Percentiles rank a stretch among this genome's conserved stretches.
Evolutionary conservation across 2,113 vertebrate genomes (phyloP).

Genomic region (Odocoileus virginianus): DNA sequence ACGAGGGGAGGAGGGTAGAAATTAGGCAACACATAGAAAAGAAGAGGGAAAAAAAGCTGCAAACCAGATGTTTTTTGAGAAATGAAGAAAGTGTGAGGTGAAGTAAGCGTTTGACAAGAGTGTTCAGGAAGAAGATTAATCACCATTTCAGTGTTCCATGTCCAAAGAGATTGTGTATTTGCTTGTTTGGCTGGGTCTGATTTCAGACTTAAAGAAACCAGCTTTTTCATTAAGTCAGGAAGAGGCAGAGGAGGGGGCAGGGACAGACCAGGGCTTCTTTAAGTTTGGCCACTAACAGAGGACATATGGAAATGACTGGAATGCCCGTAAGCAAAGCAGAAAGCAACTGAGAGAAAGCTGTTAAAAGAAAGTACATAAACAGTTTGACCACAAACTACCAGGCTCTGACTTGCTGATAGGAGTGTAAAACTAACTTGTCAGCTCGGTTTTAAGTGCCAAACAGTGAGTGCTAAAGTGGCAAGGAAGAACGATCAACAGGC

Average conservation of each 20-base stretch:
- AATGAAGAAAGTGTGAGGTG: slow-evolving; percentile 88
- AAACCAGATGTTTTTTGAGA: slow-evolving; percentile 91
- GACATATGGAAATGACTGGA: slow-evolving; percentile 51
- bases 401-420: slow-evolving; percentile 52
- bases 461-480: slow-evolving; percentile 28
- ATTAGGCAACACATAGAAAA: slow-evolving; percentile 82
- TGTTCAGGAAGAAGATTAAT: slow-evolving; percentile 89
- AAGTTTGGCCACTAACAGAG: slow-evolving; percentile 35
- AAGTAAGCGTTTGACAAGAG: slow-evolving; percentile 92
- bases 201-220: slow-evolving; percentile 65
- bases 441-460: slow-evolving; percentile 47
- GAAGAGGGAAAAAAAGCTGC: slow-evolving; percentile 78
- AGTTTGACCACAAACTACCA: slow-evolving; percentile 42
- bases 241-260: neutral
- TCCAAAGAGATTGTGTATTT: slow-evolving; percentile 79
- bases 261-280: slow-evolving; percentile 31
- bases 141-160: slow-evolving; percentile 82
- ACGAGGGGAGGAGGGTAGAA: slow-evolving; percentile 38
- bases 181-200: slow-evolving; percentile 70
- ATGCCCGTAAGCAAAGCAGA: slow-evolving; percentile 12
- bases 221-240: slow-evolving; percentile 35
- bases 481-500: neutral
- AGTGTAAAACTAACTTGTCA: slow-evolving; percentile 47
- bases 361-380: slow-evolving; percentile 48
- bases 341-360: slow-evolving; percentile 31